These are phyloP conservation scores for Cosmorhoe ocellata DNA, from an alignment of 2,888 invertebrate species.

Conservation along the genomic window DNA sequence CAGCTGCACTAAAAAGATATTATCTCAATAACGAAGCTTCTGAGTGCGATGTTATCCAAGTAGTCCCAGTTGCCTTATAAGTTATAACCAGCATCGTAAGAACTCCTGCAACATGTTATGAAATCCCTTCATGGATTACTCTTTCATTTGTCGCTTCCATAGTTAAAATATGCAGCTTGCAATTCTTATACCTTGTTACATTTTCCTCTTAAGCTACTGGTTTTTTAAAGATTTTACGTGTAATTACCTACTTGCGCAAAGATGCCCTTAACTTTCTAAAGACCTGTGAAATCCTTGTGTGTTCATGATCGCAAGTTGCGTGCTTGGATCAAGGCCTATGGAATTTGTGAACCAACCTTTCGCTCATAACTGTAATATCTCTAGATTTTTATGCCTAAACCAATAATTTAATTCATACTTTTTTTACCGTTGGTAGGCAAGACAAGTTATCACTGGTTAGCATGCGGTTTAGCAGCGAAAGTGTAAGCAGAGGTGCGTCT, in stretches of 20 bases:
- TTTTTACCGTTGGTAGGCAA: constrained; percentile 23
- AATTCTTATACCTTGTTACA: not conserved
- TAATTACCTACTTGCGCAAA: constrained; percentile 12
- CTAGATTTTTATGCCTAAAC: constrained; percentile 21
- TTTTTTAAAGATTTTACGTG: constrained; percentile 10
- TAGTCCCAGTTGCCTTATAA: constrained; percentile 28
- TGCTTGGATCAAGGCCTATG: constrained; percentile 34
- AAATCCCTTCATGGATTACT: constrained; percentile 1
- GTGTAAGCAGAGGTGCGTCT: constrained; percentile 47
- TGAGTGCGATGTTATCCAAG: constrained; percentile 52
- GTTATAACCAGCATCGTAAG: constrained; percentile 5
- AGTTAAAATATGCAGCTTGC: constrained; percentile 1
- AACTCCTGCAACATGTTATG: not conserved
- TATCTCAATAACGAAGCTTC: constrained; percentile 53
- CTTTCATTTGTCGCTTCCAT: not conserved
- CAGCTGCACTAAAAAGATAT: constrained; percentile 47
- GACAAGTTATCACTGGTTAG: constrained; percentile 31
- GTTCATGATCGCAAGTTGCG: constrained; percentile 26
- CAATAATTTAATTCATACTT: constrained; percentile 23
- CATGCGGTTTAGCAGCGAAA: constrained; percentile 54
- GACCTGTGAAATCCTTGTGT: constrained; percentile 19
- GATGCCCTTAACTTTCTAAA: constrained; percentile 30
- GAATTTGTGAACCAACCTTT: constrained; percentile 29
- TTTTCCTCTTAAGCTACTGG: constrained; percentile 10
- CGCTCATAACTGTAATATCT: constrained; percentile 25